Evolutionary conservation across 2,888 invertebrate genomes (phyloP).

Genomic region (Epirrhoe alternata): DNA sequence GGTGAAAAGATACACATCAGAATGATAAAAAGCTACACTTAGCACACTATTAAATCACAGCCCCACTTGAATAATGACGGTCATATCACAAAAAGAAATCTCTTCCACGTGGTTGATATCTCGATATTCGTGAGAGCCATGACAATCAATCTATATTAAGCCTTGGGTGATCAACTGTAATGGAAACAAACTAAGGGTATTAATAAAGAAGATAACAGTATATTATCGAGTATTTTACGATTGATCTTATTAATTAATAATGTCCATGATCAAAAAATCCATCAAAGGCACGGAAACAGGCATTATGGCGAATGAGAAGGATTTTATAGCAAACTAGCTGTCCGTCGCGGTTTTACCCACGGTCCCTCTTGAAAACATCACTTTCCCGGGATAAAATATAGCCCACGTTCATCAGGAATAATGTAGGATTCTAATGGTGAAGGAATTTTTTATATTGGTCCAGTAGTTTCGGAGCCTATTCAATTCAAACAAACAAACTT

Average conservation of each 20-base stretch:
- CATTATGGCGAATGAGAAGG: too few species aligned
- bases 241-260: neutral
- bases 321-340: too few species aligned
- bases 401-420: too few species aligned
- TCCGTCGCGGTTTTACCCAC: too few species aligned
- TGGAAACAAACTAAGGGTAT: constrained; percentile 7
- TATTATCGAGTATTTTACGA: neutral
- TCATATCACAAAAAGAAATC: neutral
- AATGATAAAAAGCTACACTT: neutral
- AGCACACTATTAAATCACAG: neutral
- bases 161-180: constrained; percentile 15
- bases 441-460: too few species aligned
- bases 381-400: too few species aligned
- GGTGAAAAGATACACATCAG: neutral
- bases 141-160: constrained; percentile 20
- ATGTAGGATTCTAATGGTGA: too few species aligned
- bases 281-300: too few species aligned
- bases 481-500: too few species aligned
- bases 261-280: too few species aligned
- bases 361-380: too few species aligned
- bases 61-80: neutral
- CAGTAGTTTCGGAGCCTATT: too few species aligned
- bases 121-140: neutral
- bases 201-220: neutral
- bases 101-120: neutral